Percentiles rank a stretch among this genome's conserved stretches.
These are phyloP conservation scores for Mobula hypostoma DNA, from an alignment of 2,113 vertebrate species.

Conservation along the genomic window DNA sequence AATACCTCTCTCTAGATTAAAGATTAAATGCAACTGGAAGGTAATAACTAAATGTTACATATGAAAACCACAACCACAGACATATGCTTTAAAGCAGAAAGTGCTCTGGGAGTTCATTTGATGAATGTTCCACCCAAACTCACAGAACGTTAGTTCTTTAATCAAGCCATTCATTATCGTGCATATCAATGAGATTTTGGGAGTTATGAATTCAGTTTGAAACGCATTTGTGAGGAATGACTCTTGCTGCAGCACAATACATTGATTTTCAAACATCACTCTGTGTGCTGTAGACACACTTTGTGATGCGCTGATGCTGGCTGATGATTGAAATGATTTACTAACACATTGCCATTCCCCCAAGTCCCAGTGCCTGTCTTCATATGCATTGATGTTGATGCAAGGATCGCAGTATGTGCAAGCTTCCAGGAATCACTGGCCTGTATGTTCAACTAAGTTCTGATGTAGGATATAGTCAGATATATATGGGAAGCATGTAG, in stretches of 20 bases:
- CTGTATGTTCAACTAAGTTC: conserved; percentile 41
- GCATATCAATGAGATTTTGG: background rate
- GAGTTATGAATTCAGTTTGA: background rate
- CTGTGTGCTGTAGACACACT: conserved; percentile 41
- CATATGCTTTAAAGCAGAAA: background rate
- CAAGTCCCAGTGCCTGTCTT: conserved; percentile 42
- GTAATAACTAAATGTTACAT: background rate
- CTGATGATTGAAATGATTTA: conserved; percentile 44
- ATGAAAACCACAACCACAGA: background rate
- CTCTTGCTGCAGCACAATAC: background rate
- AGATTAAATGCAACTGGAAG: background rate
- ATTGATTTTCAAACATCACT: background rate
- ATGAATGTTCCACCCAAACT: background rate
- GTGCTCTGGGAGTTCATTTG: background rate
- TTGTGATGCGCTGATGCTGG: conserved; percentile 34
- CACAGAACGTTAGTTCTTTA: background rate
- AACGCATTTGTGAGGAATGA: background rate
- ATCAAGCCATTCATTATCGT: background rate
- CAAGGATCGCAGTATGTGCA: conserved; percentile 43
- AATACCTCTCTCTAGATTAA: background rate
- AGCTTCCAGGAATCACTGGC: conserved; percentile 41
- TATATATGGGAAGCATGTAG: too few relatives aligned
- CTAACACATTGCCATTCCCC: conserved; percentile 40
- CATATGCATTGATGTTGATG: background rate
- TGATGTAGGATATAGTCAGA: background rate